These are phyloP conservation scores for Apaloderma vittatum DNA, from an alignment of 2,113 vertebrate species.

Conservation along the genomic window DNA sequence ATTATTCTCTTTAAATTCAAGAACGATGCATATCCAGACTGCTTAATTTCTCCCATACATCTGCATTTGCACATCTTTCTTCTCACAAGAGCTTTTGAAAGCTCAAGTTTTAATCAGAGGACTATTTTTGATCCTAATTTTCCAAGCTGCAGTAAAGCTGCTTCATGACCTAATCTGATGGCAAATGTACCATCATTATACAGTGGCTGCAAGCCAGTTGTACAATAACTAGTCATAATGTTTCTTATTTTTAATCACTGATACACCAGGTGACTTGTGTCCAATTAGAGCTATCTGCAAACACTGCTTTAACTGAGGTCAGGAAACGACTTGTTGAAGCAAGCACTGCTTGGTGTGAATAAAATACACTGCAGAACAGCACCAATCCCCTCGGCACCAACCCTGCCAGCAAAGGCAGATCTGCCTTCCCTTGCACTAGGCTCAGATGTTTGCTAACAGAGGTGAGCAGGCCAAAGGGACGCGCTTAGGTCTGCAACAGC, in stretches of 20 bases:
- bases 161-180: slow-evolving; percentile 39
- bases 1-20: slow-evolving; percentile 37
- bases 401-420: neutral
- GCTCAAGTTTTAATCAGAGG: slow-evolving; percentile 61
- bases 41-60: slow-evolving; percentile 45
- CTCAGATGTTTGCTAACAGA: neutral
- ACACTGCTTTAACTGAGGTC: neutral
- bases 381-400: neutral
- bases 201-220: neutral
- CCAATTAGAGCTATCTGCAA: neutral
- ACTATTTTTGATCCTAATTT: slow-evolving; percentile 62
- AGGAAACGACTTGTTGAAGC: neutral
- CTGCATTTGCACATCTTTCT: slow-evolving; percentile 31
- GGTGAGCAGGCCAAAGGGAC: neutral
- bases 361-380: neutral
- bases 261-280: neutral
- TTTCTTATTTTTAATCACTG: neutral
- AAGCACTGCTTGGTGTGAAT: neutral
- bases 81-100: slow-evolving; percentile 55
- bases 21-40: neutral
- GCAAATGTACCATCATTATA: neutral
- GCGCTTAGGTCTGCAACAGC: rapidly evolving
- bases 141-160: slow-evolving; percentile 37
- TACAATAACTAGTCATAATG: neutral
- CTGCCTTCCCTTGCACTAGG: neutral